These are phyloP conservation scores for Hermaeophaga mercurialis DNA, from an alignment of 2,888 invertebrate genomes.

Conservation along the genomic window DNA sequence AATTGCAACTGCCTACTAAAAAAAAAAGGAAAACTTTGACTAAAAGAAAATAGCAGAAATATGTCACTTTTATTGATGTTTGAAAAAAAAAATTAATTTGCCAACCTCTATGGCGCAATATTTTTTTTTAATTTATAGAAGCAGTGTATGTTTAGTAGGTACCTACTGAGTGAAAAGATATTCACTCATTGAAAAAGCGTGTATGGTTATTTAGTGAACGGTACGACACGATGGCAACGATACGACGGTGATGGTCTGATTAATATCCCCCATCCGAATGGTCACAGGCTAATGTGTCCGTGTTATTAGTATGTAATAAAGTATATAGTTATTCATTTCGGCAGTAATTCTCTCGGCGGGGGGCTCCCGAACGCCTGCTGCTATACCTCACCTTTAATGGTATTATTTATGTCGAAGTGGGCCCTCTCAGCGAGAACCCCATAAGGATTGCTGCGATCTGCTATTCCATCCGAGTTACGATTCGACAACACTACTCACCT, in stretches of 20 bases:
- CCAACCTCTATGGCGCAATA: no score
- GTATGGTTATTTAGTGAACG: slow-evolving; percentile 37
- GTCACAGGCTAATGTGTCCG: slow-evolving; percentile 57
- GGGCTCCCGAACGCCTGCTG: slow-evolving; percentile 55
- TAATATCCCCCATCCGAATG: slow-evolving; percentile 46
- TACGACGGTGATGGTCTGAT: slow-evolving; percentile 50
- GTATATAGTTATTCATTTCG: slow-evolving; percentile 60
- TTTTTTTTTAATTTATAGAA: no score
- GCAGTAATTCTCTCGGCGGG: slow-evolving; percentile 59
- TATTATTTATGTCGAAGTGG: slow-evolving; percentile 58
- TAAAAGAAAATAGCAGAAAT: no score
- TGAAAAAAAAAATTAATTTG: no score
- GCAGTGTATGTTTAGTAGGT: slow-evolving; percentile 19
- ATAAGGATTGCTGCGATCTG: slow-evolving; percentile 29
- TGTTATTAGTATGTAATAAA: slow-evolving; percentile 61
- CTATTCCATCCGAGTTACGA: slow-evolving; percentile 27
- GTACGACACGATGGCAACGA: slow-evolving; percentile 28
- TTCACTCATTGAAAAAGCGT: slow-evolving; percentile 37
- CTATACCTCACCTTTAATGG: slow-evolving; percentile 60
- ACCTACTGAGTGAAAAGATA: slow-evolving; percentile 29
- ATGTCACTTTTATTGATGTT: no score
- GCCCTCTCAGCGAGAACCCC: slow-evolving; percentile 50
- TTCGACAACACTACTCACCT: slow-evolving; percentile 29
- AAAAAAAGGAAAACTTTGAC: no score
- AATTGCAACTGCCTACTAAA: no score